These are phyloP conservation scores for Mastomys natalensis DNA, from an alignment of 2,113 vertebrate species.

Conservation along the genomic window DNA sequence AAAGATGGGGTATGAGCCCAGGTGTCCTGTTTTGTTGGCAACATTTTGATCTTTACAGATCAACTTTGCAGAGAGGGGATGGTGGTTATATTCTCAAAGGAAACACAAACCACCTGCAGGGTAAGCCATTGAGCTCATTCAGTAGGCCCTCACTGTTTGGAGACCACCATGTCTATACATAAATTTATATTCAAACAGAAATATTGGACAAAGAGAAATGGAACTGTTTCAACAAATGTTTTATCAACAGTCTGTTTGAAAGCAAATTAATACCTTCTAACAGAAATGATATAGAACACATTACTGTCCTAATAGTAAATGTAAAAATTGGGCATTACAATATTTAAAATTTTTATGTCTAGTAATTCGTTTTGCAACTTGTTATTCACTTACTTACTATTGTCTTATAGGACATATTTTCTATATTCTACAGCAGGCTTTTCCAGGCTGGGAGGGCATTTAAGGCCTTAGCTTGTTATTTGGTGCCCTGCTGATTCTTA, in stretches of 20 bases:
- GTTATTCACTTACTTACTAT: conserved; percentile 16
- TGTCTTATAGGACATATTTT: conserved; percentile 35
- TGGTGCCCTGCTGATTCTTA: conserved; percentile 4
- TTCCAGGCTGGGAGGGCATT: neutral
- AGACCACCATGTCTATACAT: neutral
- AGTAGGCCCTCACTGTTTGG: neutral
- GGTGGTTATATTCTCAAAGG: too few species aligned
- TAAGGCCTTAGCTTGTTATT: conserved; percentile 37
- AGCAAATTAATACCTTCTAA: conserved; percentile 15
- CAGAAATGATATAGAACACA: conserved; percentile 18
- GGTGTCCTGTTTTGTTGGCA: neutral
- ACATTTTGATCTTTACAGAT: neutral
- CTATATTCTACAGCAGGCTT: neutral
- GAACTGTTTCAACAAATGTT: neutral
- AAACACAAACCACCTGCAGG: neutral
- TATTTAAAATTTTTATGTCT: conserved; percentile 35
- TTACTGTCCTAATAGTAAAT: conserved; percentile 12
- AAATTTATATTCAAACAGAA: conserved; percentile 47
- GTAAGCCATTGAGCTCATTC: neutral
- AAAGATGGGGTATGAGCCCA: neutral
- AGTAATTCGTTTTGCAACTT: conserved; percentile 29
- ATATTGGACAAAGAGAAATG: conserved; percentile 47
- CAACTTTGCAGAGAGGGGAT: neutral
- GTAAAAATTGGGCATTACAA: conserved; percentile 7
- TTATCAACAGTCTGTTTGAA: conserved; percentile 8